A percentile compares a stretch with the other conserved stretches of the same genome.
These are phyloP conservation scores for Apotomis betuletana DNA, from an alignment of 2,888 invertebrate species.

Conservation along the genomic window DNA sequence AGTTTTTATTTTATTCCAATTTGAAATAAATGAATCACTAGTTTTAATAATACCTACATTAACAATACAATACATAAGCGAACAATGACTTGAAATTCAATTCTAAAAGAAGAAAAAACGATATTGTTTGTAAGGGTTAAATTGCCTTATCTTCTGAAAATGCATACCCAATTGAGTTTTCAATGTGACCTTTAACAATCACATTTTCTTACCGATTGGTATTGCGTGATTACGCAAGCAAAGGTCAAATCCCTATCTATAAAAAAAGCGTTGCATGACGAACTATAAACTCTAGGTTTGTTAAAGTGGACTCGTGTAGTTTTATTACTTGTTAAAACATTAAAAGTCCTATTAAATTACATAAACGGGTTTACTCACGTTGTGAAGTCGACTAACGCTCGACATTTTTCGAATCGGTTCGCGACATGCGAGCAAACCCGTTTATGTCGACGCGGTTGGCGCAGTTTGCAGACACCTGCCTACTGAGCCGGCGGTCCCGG, in stretches of 20 bases:
- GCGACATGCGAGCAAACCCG: too few species aligned
- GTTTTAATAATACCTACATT: not conserved
- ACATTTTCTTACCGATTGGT: conserved; percentile 11
- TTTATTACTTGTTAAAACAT: not conserved
- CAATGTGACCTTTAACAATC: conserved; percentile 14
- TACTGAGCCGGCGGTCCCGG: too few species aligned
- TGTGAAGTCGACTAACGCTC: too few species aligned
- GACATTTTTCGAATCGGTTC: too few species aligned
- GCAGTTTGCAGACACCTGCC: too few species aligned
- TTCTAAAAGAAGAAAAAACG: not conserved
- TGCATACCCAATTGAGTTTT: not conserved
- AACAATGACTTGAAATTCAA: too few species aligned
- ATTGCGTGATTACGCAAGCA: conserved; percentile 3
- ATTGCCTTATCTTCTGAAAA: not conserved
- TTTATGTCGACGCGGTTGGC: too few species aligned
- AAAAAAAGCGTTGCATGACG: not conserved
- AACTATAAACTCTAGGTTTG: conserved; percentile 6
- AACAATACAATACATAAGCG: too few species aligned
- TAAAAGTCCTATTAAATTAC: not conserved
- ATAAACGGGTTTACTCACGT: too few species aligned
- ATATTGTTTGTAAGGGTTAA: not conserved
- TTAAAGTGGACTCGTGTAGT: not conserved
- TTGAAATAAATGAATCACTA: not conserved
- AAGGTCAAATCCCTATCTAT: conserved; percentile 14
- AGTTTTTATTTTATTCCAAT: conserved; percentile 17